Evolutionary conservation across 2,888 invertebrate genomes (phyloP), one percentile per base, ranked within the genome.

Genomic region (Notocelia uddmanniana): DNA sequence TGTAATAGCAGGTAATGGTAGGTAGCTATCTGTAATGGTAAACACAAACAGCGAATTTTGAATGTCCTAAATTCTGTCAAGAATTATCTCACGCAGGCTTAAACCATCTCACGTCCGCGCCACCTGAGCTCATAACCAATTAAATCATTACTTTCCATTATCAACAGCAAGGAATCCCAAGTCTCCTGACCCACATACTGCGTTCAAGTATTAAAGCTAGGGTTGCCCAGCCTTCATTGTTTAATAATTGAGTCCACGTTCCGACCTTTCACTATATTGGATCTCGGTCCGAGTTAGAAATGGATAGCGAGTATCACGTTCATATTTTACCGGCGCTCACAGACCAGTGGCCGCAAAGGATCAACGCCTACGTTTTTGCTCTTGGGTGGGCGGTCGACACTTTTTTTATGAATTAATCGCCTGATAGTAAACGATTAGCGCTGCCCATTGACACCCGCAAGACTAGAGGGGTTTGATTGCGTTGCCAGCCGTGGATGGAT

Each of bases 171-270:
- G 67, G 37, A 60, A 62, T 68, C 72, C 60, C 72, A 41, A 62
- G 70, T 62, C 60, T 26, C 68, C 68, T 74, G 74, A 74, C 74
- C 74, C 68, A 74, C 68, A 74, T 74, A 63, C 72, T 62, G 86
- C 89, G 84, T 87, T 91, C 89, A 91, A 91, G 91, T 92, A 92
- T 92, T 92, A 88, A 92, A 85, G 87, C 83, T 85, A 85, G 87
- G 87, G 89, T 83, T 85, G 87, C 77, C 79, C 79, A 82, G 80
- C 60, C 60, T 91, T 91, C 90, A 88, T 90, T 89, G 88, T 86
- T 92, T 90, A 92, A 92, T 92, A 92, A 92, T 92, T 90, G 89
- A 92, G 83, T 82, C 84, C 85, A 79, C 85, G 85, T 85, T 85
- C 86, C 88, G 77, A 78, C 84, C 81, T 84, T 85, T 80, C 85